Evolutionary conservation across 2,888 invertebrate genomes (phyloP), one percentile per base, ranked within the genome.

Genomic region (Horisme vitalbata): DNA sequence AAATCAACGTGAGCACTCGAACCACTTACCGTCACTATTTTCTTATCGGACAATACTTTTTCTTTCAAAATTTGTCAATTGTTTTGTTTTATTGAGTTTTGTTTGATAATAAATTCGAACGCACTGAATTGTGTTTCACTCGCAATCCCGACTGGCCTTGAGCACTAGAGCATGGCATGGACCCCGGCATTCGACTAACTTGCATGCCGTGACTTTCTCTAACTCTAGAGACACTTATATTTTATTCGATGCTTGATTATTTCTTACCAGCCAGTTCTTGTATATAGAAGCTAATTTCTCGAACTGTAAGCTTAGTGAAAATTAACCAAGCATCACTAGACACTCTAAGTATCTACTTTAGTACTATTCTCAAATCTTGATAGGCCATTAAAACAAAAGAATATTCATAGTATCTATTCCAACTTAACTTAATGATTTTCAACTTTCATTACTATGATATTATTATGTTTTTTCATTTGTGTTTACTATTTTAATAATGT

Each of bases 41-140:
- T 75, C 63, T 75, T 70, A 69, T 68, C 71, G 67, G 70, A 65
- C 66, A 61, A 52, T 70, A 65, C 38, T 66, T 68, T 73, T 71
- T 69, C 67, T 73, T 79, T 77, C 74, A 62, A 72, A 79, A 76
- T 74, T 85, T 77, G 80, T 61, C 74, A 71, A 64, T 61, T 79
- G 59, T 39, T 44, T 73, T 70, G 73, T 45, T 82, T 79, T 75
- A 67, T 66, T 68, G 63, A 56, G 61, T 72, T 75, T 71, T 79
- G 69, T 79, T 81, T 79, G 70, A 78, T 59, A 89, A 89, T 89
- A 89, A 89, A 89, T 77, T 77, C 76, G 75, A 79, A 71, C 74
- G 88, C 88, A 89, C 87, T 71, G 76, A 89, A 87, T 74, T 84
- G 88, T 88, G 88, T 89, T 89, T 89, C 88, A 89, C 88, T 89